Base-by-base conservation (phyloP, 1,140 invertebrate genomes). In the Littorina saxatilis region DNA sequence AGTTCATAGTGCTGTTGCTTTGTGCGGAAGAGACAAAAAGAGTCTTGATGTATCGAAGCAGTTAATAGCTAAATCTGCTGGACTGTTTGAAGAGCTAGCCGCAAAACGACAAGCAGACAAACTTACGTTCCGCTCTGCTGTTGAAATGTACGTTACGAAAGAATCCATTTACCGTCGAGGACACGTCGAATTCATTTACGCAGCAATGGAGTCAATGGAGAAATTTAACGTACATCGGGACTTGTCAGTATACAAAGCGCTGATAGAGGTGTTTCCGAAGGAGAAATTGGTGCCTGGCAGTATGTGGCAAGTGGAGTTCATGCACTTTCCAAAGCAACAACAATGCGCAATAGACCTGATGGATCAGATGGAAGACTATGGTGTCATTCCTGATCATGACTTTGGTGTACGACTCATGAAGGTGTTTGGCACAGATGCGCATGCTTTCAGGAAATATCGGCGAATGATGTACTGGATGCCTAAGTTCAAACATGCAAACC, bases 381-480 rank as follows among this genome's bases (percentile, higher is more conserved):
- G 83, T 76, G 96, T 99, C 4, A 96, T 98, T 82, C 98, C 98
- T 0, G 98, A 99, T 91, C 92, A 94, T 70, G 97, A 99, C 92
- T 95, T 97, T 91, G 95, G 98, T 87, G 92, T 94, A 79, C 95
- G 98, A 87, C 90, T 99, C 0, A 83, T 96, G 13, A 96, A 96
- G 88, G 95, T 95, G 58, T 99, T 99, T 94, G 98, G 98, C 0
- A 93, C 93, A 79, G 93, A 95, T 87, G 95, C 95, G 17, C 94
- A 95, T 89, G 96, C 96, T 0, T 90, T 97, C 20, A 93, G 96
- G 81, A 99, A 98, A 90, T 96, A 95, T 89, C 96, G 95, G 93
- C 94, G 97, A 68, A 98, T 99, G 96, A 95, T 97, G 94, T 99
- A 99, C 90, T 99, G 99, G 99, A 96, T 99, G 95, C 98, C 98